These are phyloP conservation scores for Pterocles gutturalis DNA, from an alignment of 2,113 vertebrate genomes.

Conservation along the genomic window DNA sequence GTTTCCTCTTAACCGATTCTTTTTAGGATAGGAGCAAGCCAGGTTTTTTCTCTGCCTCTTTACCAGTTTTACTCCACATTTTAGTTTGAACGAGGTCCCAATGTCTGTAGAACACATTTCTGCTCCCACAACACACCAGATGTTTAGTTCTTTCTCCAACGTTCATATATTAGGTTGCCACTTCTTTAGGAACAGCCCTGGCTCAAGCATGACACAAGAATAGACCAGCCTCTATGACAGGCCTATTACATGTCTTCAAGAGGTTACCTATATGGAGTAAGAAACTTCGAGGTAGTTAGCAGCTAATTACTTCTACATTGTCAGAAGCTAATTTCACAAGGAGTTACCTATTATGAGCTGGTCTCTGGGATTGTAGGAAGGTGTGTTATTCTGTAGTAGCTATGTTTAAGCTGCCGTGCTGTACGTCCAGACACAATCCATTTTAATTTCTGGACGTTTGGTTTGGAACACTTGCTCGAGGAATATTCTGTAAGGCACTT, in stretches of 20 bases:
- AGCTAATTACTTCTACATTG: background rate
- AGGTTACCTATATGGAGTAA: background rate
- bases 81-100: background rate
- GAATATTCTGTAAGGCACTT: constrained; percentile 94
- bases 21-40: background rate
- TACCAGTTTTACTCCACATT: background rate
- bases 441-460: constrained; percentile 90
- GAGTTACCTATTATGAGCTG: constrained; percentile 72
- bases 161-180: background rate
- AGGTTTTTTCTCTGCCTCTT: background rate
- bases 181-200: background rate
- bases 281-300: background rate
- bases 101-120: background rate
- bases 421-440: constrained; percentile 97
- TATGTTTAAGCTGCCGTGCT: constrained; percentile 91
- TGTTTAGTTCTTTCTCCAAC: background rate
- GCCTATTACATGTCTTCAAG: background rate
- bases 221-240: background rate
- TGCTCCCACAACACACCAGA: background rate
- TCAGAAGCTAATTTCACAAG: background rate
- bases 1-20: background rate
- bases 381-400: constrained; percentile 93
- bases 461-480: constrained; percentile 88
- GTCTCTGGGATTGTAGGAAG: constrained; percentile 96
- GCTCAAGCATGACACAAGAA: background rate